These are phyloP conservation scores for Chelon labrosus DNA, from an alignment of 2,797 vertebrate genomes.

Conservation along the genomic window DNA sequence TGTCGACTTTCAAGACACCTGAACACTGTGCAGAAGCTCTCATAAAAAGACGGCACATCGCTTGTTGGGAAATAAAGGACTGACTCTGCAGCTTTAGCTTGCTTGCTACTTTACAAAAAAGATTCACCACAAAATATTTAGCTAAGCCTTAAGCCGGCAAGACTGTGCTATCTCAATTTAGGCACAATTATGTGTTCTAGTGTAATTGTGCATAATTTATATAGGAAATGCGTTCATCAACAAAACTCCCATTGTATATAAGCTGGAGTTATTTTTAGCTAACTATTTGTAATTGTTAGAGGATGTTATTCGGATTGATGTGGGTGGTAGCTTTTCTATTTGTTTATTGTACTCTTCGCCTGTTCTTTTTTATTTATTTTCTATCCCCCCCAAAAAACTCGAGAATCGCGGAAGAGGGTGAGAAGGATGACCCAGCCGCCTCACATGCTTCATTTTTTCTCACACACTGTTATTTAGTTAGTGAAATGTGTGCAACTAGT, in stretches of 20 bases:
- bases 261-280: too few species aligned
- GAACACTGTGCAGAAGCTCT: conserved; percentile 25
- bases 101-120: background rate
- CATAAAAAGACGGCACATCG: background rate
- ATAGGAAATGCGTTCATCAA: too few species aligned
- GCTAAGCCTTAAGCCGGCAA: too few species aligned
- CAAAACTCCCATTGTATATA: too few species aligned
- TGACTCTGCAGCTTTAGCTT: background rate
- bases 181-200: background rate
- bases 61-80: background rate
- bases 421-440: background rate
- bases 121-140: too few species aligned
- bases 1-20: conserved; percentile 19
- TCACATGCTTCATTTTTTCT: background rate
- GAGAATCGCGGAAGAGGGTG: too few species aligned
- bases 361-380: too few species aligned
- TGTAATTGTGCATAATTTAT: background rate
- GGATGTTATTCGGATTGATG: too few species aligned
- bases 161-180: background rate
- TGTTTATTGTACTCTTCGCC: too few species aligned
- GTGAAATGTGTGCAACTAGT: background rate
- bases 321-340: too few species aligned
- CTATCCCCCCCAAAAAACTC: too few species aligned
- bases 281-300: too few species aligned
- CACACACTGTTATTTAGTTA: background rate